Percentiles rank a stretch among this genome's conserved stretches.
Conservation (phyloP, 2,888 invertebrate species). For the Pseudeuparius sepicola region DNA sequence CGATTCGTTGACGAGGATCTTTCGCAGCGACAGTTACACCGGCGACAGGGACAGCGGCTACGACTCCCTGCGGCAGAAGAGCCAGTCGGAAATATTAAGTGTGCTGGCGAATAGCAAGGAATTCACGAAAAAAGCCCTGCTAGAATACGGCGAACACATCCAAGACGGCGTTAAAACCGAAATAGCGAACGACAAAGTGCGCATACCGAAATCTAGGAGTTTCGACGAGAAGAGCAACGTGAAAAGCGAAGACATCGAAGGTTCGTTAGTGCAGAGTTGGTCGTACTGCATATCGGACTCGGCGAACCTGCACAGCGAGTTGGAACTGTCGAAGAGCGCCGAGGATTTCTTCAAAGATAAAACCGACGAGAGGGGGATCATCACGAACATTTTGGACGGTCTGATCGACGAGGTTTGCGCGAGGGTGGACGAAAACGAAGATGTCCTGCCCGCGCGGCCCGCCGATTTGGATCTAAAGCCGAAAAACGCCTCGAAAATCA, state of each 20-base stretch:
- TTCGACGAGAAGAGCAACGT: constrained; percentile 37
- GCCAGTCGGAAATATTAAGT: constrained; percentile 24
- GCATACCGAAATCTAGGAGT: constrained; percentile 36
- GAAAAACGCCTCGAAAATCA: constrained; percentile 25
- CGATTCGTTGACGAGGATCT: constrained; percentile 26
- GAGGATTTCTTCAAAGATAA: constrained; percentile 56
- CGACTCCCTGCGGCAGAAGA: constrained; percentile 30
- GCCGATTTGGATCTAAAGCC: constrained; percentile 30
- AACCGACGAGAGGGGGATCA: constrained; percentile 39
- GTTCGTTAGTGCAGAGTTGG: constrained; percentile 47
- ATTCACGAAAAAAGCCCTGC: constrained; percentile 23
- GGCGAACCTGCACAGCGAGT: constrained; percentile 38
- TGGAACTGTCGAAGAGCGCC: constrained; percentile 51
- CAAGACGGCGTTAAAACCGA: constrained; percentile 34
- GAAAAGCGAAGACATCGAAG: constrained; percentile 38
- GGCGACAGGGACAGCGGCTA: constrained; percentile 33
- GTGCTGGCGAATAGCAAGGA: constrained; percentile 16
- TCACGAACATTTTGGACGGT: constrained; percentile 49
- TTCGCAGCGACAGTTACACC: too few relatives aligned
- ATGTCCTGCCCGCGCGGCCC: constrained; percentile 21
- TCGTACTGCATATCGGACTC: constrained; percentile 42
- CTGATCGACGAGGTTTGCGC: constrained; percentile 45
- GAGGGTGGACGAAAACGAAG: constrained; percentile 24
- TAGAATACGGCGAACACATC: constrained; percentile 37
- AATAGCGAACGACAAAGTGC: too few relatives aligned